Conservation (phyloP, 2,888 invertebrate genomes). For the Peribatodes rhomboidaria region DNA sequence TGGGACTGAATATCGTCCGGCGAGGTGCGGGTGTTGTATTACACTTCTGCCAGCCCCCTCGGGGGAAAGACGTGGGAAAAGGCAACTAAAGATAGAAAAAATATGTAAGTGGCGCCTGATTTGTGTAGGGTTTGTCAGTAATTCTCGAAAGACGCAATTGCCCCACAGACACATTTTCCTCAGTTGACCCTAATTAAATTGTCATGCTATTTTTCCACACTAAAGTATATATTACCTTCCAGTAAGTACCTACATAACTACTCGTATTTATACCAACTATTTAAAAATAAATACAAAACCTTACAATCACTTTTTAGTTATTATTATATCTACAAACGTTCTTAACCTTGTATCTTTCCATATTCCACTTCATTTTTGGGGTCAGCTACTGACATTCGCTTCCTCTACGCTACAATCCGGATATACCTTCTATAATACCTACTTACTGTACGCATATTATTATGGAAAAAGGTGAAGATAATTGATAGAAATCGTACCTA, state of each 20-base stretch:
- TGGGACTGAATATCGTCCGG: too few relatives aligned
- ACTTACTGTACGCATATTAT: neutral
- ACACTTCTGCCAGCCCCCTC: too few relatives aligned
- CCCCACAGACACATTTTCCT: too few relatives aligned
- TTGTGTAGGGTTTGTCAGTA: too few relatives aligned
- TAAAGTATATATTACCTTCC: neutral
- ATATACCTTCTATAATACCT: neutral
- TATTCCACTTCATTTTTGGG: conserved; percentile 20
- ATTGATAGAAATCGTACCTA: conserved; percentile 13
- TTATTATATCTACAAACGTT: conserved; percentile 1
- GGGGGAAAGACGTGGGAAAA: too few relatives aligned
- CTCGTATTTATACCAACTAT: neutral
- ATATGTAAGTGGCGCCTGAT: too few relatives aligned
- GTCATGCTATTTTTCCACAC: too few relatives aligned
- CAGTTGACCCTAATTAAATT: too few relatives aligned
- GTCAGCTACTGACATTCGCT: conserved; percentile 34
- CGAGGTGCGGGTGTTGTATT: too few relatives aligned
- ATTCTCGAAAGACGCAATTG: too few relatives aligned
- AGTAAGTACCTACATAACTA: neutral
- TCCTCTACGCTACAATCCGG: conserved; percentile 19
- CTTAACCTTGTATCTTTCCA: conserved; percentile 26
- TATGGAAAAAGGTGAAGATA: conserved; percentile 2
- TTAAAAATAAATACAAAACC: conserved; percentile 3
- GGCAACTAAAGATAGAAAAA: too few relatives aligned
- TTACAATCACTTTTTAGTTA: conserved; percentile 9